These are phyloP conservation scores for Eupeodes latifasciatus DNA, from an alignment of 2,888 invertebrate genomes.

Conservation along the genomic window DNA sequence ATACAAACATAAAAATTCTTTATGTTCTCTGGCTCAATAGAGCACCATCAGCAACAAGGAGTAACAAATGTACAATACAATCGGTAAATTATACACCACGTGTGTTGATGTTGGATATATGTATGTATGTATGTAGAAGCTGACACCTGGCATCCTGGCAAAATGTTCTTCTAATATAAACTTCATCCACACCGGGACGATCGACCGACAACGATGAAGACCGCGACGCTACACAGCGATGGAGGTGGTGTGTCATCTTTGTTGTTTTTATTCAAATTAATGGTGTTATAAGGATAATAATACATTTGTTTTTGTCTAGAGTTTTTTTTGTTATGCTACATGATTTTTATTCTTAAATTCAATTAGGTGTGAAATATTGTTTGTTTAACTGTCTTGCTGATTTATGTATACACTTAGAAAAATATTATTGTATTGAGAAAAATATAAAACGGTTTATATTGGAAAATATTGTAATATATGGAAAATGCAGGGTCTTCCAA, in stretches of 20 bases:
- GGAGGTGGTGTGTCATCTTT: not conserved
- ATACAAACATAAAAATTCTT: slow-evolving; percentile 10
- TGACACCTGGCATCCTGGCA: not conserved
- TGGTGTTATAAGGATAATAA: not conserved
- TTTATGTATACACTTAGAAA: slow-evolving; percentile 18
- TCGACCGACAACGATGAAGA: too few species aligned
- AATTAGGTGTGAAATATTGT: slow-evolving; percentile 27
- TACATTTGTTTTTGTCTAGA: not conserved
- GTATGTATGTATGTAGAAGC: too few species aligned
- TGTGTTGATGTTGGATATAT: not conserved
- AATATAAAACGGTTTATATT: too few species aligned
- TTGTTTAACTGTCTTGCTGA: not conserved
- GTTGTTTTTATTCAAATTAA: slow-evolving; percentile 22
- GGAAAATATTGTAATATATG: too few species aligned
- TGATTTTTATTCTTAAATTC: slow-evolving; percentile 22
- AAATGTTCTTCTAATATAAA: slow-evolving; percentile 1
- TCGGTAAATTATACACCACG: not conserved
- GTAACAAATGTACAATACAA: not conserved
- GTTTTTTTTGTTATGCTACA: not conserved
- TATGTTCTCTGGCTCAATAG: not conserved
- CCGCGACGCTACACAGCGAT: too few species aligned
- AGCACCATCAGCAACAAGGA: not conserved
- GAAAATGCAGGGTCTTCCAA: too few species aligned
- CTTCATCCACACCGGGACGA: not conserved
- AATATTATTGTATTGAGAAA: not conserved